These are phyloP conservation scores for Meteorus colon DNA, from an alignment of 2,888 invertebrate species.

Conservation along the genomic window DNA sequence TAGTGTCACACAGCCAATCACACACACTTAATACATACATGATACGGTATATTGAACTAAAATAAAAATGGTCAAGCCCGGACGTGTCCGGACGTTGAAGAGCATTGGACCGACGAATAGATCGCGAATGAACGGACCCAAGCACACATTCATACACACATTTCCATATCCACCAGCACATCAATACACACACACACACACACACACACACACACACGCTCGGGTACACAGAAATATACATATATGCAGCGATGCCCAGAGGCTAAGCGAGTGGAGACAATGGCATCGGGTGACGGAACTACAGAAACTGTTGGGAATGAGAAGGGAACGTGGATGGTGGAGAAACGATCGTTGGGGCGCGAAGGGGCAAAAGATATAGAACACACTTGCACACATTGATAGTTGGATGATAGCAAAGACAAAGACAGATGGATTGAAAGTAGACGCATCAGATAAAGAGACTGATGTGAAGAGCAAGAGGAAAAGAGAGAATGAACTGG, in stretches of 20 bases:
- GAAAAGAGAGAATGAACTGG: slow-evolving; percentile 40
- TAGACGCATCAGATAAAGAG: slow-evolving; percentile 32
- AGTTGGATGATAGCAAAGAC: neutral
- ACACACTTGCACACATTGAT: neutral
- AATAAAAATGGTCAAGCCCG: slow-evolving; percentile 50
- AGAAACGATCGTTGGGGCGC: neutral
- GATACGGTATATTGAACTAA: slow-evolving; percentile 51
- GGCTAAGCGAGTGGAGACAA: slow-evolving; percentile 50
- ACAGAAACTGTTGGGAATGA: slow-evolving; percentile 47
- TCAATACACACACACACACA: neutral
- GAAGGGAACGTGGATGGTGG: slow-evolving; percentile 32
- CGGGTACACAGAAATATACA: neutral
- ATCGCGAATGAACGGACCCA: slow-evolving; percentile 50
- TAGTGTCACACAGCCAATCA: neutral
- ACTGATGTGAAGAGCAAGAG: slow-evolving; percentile 21
- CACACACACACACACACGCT: neutral
- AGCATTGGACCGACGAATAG: slow-evolving; percentile 54
- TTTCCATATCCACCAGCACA: neutral
- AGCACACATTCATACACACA: slow-evolving; percentile 6
- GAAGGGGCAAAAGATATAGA: neutral
- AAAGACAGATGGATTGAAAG: slow-evolving; percentile 23
- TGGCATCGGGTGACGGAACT: slow-evolving; percentile 47
- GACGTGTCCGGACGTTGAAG: slow-evolving; percentile 48
- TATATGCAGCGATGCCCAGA: slow-evolving; percentile 40
- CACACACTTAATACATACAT: slow-evolving; percentile 20